phyloP scores from a whole-genome alignment of 2,888 invertebrate genomes.

The Andrena dorsata region DNA sequence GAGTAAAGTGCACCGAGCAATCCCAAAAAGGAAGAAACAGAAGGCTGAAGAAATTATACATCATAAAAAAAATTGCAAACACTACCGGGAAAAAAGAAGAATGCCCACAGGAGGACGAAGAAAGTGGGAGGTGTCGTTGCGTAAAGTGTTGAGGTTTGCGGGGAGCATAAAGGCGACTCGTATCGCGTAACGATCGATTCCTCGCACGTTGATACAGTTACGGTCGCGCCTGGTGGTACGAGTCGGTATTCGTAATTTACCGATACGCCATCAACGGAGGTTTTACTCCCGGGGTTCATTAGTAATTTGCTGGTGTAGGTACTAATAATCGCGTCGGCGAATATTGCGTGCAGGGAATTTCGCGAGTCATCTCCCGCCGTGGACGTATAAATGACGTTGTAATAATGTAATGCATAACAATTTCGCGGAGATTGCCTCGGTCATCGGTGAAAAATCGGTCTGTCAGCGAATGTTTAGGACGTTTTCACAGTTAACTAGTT shows the following conservation, averaged over 20 bases:
- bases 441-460: constrained; percentile 7
- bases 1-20: no score
- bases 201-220: constrained; percentile 61
- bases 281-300: constrained; percentile 60
- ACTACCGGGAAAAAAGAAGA: constrained; percentile 21
- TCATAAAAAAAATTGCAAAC: background rate
- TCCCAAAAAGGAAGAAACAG: background rate
- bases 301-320: constrained; percentile 68
- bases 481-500: background rate
- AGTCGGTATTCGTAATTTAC: constrained; percentile 64
- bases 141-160: background rate
- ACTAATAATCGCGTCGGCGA: constrained; percentile 67
- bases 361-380: constrained; percentile 36
- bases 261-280: constrained; percentile 51
- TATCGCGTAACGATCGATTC: constrained; percentile 60
- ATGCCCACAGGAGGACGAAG: background rate
- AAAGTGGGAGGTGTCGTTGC: background rate
- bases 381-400: background rate
- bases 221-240: constrained; percentile 35
- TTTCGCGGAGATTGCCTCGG: constrained; percentile 26
- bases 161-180: constrained; percentile 15
- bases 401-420: constrained; percentile 6
- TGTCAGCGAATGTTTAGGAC: constrained; percentile 22
- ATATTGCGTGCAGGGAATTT: constrained; percentile 74
- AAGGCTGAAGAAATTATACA: background rate